Conservation (phyloP, 2,113 vertebrate species). For the Helogale parvula region DNA sequence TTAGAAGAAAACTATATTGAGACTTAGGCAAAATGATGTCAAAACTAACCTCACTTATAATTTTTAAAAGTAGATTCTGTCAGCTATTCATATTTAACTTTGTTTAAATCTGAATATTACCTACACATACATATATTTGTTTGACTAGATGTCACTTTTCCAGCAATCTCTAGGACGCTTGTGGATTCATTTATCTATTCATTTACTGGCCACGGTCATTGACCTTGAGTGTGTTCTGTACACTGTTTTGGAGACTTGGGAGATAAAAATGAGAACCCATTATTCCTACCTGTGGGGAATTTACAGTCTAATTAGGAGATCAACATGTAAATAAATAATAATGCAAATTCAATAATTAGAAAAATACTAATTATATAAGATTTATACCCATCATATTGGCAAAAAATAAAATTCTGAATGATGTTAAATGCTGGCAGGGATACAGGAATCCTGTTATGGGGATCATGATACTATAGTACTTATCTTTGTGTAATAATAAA, state of each 20-base stretch:
- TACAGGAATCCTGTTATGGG: background rate
- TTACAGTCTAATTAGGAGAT: background rate
- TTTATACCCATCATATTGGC: background rate
- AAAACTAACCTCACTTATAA: background rate
- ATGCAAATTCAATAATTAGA: background rate
- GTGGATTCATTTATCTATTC: background rate
- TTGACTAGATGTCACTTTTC: background rate
- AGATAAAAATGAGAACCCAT: background rate
- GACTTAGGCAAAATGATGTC: background rate
- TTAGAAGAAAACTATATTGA: conserved; percentile 61
- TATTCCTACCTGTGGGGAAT: background rate
- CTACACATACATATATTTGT: background rate
- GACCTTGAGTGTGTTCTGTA: background rate
- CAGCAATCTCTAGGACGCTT: background rate
- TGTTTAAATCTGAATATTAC: background rate
- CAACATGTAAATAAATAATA: background rate
- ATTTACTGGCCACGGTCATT: background rate
- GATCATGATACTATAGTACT: too few species aligned
- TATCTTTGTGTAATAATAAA: background rate
- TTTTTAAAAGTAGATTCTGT: conserved; percentile 2
- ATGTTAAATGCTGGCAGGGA: background rate
- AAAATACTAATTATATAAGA: background rate
- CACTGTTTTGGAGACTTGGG: background rate
- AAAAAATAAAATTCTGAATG: background rate
- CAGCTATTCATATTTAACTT: background rate